Evolutionary conservation across 2,113 vertebrate species (phyloP), one percentile per base, ranked within the genome.

Genomic region (Hydropotes inermis): DNA sequence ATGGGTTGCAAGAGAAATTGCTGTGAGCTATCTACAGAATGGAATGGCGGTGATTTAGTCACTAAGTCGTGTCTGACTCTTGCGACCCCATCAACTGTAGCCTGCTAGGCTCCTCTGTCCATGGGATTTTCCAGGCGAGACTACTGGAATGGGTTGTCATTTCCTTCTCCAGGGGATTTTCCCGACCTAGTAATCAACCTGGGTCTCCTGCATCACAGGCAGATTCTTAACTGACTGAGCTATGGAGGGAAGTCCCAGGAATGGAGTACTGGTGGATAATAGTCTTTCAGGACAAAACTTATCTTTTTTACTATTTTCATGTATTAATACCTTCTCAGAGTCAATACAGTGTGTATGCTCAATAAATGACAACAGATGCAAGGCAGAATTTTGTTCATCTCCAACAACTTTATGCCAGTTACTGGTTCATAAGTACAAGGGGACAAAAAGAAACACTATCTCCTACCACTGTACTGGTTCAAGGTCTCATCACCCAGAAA

Each of bases 401-500:
- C 2, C 87, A 64, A 93, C 25, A 89, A 70, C 30, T 78, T 58
- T 87, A 92, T 54, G 33, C 61, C 61, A 78, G 11, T 36, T 7
- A 86, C 76, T 43, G 21, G 43, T 47, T 89, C 54, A 74, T 50
- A n/a, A 96, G 39, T 30, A 90, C 14, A 84, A 60, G 4, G 36
- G 5, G 4, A 54, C 52, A 92, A 89, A n/a, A 21, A 27, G 78
- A 78, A 86, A 58, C 78, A 91, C 36, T 9, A 83, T 47, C 25
- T 89, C 89, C 33, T 61, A 82, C 3, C 39, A 93, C 50, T 45
- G 55, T 12, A 93, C 15, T 96, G 12, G 85, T 95, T 87, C 45
- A 87, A 81, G 87, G 64, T 91, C 52, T 64, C 81, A 17, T 79
- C 54, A 87, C 78, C 52, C 82, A 57, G 33, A 95, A 10, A 94